A percentile compares a stretch with the other conserved stretches of the same genome.
These are phyloP conservation scores for Helostoma temminkii DNA, from an alignment of 2,797 vertebrate genomes.

Conservation along the genomic window DNA sequence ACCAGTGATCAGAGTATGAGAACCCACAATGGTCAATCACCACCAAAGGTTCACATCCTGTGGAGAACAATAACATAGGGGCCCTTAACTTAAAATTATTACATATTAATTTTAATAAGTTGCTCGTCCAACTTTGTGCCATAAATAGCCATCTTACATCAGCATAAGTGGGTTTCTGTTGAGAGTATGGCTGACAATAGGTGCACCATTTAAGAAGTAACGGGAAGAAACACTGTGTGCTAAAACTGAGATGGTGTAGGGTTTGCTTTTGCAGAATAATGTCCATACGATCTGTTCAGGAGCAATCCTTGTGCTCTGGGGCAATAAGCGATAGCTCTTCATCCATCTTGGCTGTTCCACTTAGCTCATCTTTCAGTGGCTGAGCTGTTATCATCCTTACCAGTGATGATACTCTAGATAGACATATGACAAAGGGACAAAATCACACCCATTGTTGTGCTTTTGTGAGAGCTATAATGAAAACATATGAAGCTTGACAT, in stretches of 20 bases:
- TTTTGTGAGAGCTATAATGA: constrained; percentile 54
- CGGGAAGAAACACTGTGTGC: constrained; percentile 37
- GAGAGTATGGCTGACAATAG: constrained; percentile 59
- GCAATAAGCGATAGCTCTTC: constrained; percentile 56
- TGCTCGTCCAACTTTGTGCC: constrained; percentile 8
- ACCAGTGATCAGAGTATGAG: too few species aligned
- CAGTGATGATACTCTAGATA: constrained; percentile 56
- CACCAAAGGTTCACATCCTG: too few species aligned
- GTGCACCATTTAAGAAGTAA: constrained; percentile 33
- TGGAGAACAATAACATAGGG: too few species aligned
- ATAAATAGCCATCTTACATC: constrained; percentile 48
- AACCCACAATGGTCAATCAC: too few species aligned
- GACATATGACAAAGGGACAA: constrained; percentile 53
- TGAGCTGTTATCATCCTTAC: constrained; percentile 44
- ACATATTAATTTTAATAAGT: too few species aligned
- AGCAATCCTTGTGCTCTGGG: constrained; percentile 59
- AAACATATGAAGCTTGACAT: constrained; percentile 56
- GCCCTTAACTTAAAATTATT: too few species aligned
- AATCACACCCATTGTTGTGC: constrained; percentile 64
- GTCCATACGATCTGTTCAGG: constrained; percentile 30
- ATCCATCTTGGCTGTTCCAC: constrained; percentile 63
- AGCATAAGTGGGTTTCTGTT: constrained; percentile 44
- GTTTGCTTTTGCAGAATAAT: constrained; percentile 46
- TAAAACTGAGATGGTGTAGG: constrained; percentile 48
- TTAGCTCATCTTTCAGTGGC: constrained; percentile 71